Conservation (phyloP, 1,140 invertebrate genomes). For the Akabosia matsudoensis region DNA sequence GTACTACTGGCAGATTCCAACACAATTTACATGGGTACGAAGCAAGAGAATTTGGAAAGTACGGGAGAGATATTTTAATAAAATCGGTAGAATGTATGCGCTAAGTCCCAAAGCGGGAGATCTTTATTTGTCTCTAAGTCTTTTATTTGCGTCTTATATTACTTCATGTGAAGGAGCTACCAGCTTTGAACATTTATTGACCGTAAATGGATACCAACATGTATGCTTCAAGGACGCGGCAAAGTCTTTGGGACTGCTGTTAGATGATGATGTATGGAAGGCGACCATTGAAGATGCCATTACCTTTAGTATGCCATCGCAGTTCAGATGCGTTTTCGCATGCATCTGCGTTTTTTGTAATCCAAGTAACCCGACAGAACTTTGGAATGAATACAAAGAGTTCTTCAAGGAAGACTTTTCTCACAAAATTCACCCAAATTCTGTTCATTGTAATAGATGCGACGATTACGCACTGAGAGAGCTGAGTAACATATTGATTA, state of each 20-base stretch:
- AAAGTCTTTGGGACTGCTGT: conserved; percentile 27
- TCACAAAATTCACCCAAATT: background rate
- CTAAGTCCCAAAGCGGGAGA: background rate
- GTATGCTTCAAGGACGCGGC: conserved; percentile 42
- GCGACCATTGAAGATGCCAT: conserved; percentile 41
- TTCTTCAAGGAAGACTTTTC: conserved; percentile 48
- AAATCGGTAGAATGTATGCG: conserved; percentile 11
- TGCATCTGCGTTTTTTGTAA: conserved; percentile 50
- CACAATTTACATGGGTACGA: background rate
- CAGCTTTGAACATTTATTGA: background rate
- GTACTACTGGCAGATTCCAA: background rate
- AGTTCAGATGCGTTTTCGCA: conserved; percentile 53
- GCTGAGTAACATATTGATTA: conserved; percentile 14
- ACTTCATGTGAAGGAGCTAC: conserved; percentile 24
- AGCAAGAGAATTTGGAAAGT: background rate
- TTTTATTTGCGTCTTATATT: background rate
- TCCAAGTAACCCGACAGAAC: conserved; percentile 47
- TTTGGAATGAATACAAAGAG: conserved; percentile 51
- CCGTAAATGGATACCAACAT: conserved; percentile 14
- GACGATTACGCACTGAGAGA: conserved; percentile 29
- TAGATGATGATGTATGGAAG: conserved; percentile 42
- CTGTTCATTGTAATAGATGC: conserved; percentile 30
- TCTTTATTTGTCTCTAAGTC: too few species aligned
- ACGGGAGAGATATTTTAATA: background rate
- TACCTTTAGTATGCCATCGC: conserved; percentile 47